Evolutionary conservation across 2,113 vertebrate genomes (phyloP).

Genomic region (Pan paniscus): DNA sequence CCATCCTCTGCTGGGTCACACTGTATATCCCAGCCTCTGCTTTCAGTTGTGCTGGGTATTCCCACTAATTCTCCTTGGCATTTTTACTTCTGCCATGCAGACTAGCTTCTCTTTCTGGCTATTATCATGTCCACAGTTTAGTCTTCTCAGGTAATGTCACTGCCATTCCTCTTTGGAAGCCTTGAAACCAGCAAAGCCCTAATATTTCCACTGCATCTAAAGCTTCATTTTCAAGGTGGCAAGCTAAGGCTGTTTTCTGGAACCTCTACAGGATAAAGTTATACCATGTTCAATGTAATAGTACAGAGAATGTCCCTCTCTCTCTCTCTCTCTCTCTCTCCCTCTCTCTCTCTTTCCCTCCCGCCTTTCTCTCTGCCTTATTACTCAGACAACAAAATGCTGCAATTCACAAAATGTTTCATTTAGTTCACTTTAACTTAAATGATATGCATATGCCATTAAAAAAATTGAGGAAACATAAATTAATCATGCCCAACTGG

Average conservation of each 20-base stretch:
- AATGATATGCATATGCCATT: background rate
- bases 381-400: background rate
- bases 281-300: background rate
- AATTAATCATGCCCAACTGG: background rate
- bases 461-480: background rate
- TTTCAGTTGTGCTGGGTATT: background rate
- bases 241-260: background rate
- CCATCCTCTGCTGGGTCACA: no score
- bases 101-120: background rate
- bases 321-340: background rate
- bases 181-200: background rate
- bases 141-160: background rate
- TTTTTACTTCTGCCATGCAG: background rate
- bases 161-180: background rate
- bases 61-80: background rate
- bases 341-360: background rate
- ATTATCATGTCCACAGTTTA: rapidly evolving
- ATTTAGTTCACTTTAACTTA: background rate
- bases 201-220: background rate
- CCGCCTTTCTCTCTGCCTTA: background rate
- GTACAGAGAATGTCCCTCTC: background rate
- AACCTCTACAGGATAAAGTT: background rate
- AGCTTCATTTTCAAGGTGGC: background rate
- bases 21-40: background rate
- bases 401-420: background rate